These are phyloP conservation scores for Zootermopsis nevadensis DNA, from an alignment of 2,888 invertebrate genomes.

Conservation along the genomic window DNA sequence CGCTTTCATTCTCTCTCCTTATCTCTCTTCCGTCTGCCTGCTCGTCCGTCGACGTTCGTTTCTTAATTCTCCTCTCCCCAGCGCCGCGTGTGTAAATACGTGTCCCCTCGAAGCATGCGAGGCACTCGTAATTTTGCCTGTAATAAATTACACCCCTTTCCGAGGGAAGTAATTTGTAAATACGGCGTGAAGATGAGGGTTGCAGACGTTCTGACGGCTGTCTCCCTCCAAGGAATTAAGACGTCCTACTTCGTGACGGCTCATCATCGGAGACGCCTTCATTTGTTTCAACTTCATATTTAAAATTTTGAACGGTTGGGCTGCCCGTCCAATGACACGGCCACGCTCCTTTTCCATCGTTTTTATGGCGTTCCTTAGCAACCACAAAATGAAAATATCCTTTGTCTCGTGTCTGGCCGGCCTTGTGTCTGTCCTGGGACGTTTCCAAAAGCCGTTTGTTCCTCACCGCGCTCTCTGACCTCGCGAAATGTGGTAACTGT, in stretches of 20 bases:
- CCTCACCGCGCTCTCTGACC: no score
- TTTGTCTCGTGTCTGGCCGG: no score
- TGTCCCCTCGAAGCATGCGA: not conserved
- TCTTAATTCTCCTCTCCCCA: not conserved
- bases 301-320: not conserved
- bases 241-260: not conserved
- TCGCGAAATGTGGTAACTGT: no score
- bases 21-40: not conserved
- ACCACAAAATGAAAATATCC: no score
- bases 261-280: not conserved
- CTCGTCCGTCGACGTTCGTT: not conserved
- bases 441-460: no score
- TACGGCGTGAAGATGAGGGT: conserved; percentile 4
- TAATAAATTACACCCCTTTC: not conserved
- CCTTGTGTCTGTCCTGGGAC: no score
- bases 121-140: not conserved
- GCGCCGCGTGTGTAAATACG: not conserved
- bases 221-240: not conserved
- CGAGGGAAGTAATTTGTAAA: conserved; percentile 6
- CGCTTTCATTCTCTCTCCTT: not conserved
- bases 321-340: no score
- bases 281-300: not conserved
- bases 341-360: no score
- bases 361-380: no score
- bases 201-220: not conserved